A percentile compares a stretch with the other conserved stretches of the same genome.
phyloP scores from a whole-genome alignment of 1,140 invertebrate species.

The Drosophila watanabei region DNA sequence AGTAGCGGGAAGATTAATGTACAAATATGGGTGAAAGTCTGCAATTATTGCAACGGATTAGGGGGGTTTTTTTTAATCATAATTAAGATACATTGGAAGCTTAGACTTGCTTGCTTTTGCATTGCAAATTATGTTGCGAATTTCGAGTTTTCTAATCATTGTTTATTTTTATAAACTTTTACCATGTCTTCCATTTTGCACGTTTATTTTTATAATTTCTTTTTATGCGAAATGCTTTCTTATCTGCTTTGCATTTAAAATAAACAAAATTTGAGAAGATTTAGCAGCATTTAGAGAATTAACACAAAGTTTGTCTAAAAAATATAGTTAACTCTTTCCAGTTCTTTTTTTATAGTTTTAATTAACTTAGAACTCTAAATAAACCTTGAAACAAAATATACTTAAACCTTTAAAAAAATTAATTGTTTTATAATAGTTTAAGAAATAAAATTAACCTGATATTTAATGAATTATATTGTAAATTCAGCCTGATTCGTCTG shows the following conservation, averaged over 20 bases:
- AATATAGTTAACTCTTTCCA: background rate
- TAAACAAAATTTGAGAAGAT: background rate
- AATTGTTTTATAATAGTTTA: background rate
- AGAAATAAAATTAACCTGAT: background rate
- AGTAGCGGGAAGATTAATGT: constrained; percentile 80
- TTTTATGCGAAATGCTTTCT: constrained; percentile 78
- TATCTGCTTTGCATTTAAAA: background rate
- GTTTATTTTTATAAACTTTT: constrained; percentile 13
- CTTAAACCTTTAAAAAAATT: background rate
- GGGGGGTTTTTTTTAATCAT: background rate
- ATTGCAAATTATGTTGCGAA: constrained; percentile 15
- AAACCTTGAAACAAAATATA: background rate
- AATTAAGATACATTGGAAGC: constrained; percentile 4
- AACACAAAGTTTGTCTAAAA: background rate
- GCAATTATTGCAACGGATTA: background rate
- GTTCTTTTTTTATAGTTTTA: too few relatives aligned
- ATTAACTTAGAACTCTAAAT: too few relatives aligned
- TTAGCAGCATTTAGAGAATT: background rate
- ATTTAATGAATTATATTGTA: too few relatives aligned
- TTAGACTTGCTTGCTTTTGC: background rate
- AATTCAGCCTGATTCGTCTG: constrained; percentile 90
- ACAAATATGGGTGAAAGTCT: background rate
- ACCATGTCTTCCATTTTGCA: constrained; percentile 2
- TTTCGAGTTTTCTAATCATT: constrained; percentile 1
- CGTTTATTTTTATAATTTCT: constrained; percentile 53